A percentile compares a stretch with the other conserved stretches of the same genome.
phyloP scores from a whole-genome alignment of 2,888 invertebrate genomes.

The Biston stratarius region DNA sequence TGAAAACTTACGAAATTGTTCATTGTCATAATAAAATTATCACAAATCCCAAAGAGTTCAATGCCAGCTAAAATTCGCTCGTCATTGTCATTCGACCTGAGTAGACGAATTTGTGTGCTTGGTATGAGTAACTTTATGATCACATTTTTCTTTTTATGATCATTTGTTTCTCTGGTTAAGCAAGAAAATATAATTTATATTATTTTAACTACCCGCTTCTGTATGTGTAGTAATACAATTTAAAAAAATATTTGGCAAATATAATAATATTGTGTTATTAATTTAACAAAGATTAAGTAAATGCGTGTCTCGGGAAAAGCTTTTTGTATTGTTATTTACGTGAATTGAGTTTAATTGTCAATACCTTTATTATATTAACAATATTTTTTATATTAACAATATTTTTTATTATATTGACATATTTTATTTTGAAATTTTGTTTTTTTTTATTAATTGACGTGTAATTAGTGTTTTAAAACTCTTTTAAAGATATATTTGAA shows the following conservation, averaged over 20 bases:
- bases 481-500: too few species aligned
- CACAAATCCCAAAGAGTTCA: background rate
- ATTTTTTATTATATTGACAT: too few species aligned
- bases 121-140: background rate
- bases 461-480: too few species aligned
- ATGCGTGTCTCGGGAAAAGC: too few species aligned
- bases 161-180: constrained; percentile 1
- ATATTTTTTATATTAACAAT: too few species aligned
- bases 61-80: constrained; percentile 3
- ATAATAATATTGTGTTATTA: too few species aligned
- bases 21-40: constrained; percentile 14
- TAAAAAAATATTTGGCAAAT: background rate
- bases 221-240: background rate
- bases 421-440: too few species aligned
- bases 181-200: background rate
- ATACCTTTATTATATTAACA: too few species aligned
- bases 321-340: too few species aligned
- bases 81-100: background rate
- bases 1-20: constrained; percentile 7
- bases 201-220: background rate
- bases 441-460: too few species aligned
- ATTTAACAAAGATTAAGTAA: too few species aligned
- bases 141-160: background rate
- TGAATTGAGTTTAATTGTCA: too few species aligned
- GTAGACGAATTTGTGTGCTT: background rate